phyloP scores from a whole-genome alignment of 2,113 vertebrate genomes.

The Salvelinus namaycush region DNA sequence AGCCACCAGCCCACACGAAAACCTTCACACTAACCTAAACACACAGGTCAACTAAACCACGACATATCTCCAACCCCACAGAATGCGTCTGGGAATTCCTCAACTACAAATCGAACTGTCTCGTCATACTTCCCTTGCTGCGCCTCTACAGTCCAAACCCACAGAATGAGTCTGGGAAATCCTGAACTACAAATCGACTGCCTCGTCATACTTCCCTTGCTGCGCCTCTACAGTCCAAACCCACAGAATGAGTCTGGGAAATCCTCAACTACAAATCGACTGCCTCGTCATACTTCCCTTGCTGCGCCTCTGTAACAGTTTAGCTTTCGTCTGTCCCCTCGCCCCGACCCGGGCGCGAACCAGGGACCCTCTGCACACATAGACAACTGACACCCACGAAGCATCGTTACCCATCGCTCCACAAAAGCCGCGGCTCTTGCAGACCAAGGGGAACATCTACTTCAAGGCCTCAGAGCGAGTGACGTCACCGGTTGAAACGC shows the following conservation, averaged over 20 bases:
- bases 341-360: too few relatives aligned
- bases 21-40: conserved; percentile 16
- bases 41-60: conserved; percentile 5
- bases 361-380: too few relatives aligned
- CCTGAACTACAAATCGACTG: neutral
- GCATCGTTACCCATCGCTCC: too few relatives aligned
- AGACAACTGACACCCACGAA: too few relatives aligned
- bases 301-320: too few relatives aligned
- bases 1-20: neutral
- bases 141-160: neutral
- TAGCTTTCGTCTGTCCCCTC: too few relatives aligned
- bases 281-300: neutral
- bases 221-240: too few relatives aligned
- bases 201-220: neutral
- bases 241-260: neutral
- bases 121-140: neutral
- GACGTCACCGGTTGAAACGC: too few relatives aligned
- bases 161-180: neutral
- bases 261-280: neutral
- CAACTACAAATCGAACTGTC: neutral
- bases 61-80: neutral
- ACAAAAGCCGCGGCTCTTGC: too few relatives aligned
- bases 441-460: too few relatives aligned
- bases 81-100: neutral
- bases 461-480: too few relatives aligned